Evolutionary conservation across 2,888 invertebrate genomes (phyloP).

Genomic region (Andrena chrysosceles): DNA sequence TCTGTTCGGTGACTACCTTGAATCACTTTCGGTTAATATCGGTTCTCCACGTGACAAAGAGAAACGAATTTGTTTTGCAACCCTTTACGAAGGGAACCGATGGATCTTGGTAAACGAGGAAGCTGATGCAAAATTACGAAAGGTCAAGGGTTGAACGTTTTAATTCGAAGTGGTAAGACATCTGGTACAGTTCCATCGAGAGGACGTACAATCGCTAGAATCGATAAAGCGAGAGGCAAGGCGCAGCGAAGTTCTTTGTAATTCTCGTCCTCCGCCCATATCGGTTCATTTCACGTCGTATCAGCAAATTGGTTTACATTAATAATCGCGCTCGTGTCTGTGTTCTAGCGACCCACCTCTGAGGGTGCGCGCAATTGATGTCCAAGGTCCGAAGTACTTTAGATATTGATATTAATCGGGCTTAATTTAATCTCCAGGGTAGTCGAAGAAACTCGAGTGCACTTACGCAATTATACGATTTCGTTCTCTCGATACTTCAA

Average conservation of each 20-base stretch:
- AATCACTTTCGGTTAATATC: not conserved
- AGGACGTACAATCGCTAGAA: not conserved
- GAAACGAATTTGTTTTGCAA: too few species aligned
- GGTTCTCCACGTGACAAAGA: not conserved
- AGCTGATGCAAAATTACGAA: not conserved
- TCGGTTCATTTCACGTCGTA: not conserved
- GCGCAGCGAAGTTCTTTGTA: not conserved
- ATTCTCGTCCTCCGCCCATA: not conserved
- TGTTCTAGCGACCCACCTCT: not conserved
- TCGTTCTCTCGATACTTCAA: not conserved
- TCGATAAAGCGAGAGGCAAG: not conserved
- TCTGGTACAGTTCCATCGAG: not conserved
- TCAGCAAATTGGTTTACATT: slow-evolving; percentile 12
- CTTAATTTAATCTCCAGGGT: slow-evolving; percentile 23
- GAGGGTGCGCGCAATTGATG: slow-evolving; percentile 19
- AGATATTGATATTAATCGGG: slow-evolving; percentile 21
- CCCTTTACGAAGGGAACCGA: too few species aligned
- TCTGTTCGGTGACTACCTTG: too few species aligned
- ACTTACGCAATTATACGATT: slow-evolving; percentile 1
- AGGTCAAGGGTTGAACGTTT: not conserved
- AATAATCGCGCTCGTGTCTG: not conserved
- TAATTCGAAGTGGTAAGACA: not conserved
- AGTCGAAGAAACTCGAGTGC: slow-evolving; percentile 4
- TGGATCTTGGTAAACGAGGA: too few species aligned
- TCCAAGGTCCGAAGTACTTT: slow-evolving; percentile 9